phyloP scores from a whole-genome alignment of 2,888 invertebrate species.

The Thymelicus lineola region DNA sequence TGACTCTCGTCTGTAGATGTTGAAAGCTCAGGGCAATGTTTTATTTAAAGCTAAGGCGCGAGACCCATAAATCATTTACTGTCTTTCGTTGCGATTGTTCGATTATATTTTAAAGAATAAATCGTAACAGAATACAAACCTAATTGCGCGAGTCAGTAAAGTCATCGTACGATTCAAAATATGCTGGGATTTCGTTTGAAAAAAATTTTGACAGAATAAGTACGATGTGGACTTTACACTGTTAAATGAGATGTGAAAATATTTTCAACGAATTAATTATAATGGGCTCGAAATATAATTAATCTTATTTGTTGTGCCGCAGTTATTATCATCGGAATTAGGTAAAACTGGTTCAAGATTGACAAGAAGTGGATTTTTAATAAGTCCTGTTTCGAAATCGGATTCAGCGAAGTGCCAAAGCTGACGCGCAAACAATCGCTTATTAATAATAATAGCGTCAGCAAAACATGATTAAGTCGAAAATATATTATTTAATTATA shows the following conservation, averaged over 20 bases:
- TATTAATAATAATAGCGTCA: constrained; percentile 63
- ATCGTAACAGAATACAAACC: constrained; percentile 65
- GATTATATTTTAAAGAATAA: constrained; percentile 71
- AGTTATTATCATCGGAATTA: constrained; percentile 75
- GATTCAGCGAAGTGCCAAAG: constrained; percentile 80
- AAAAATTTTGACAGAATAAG: constrained; percentile 42
- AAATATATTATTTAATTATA: constrained; percentile 35
- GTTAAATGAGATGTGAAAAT: constrained; percentile 48
- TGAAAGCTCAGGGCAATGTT: constrained; percentile 82
- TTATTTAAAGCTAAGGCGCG: constrained; percentile 79
- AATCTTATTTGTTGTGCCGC: constrained; percentile 70
- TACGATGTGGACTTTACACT: constrained; percentile 40
- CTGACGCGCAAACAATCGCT: constrained; percentile 77
- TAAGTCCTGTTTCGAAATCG: constrained; percentile 58
- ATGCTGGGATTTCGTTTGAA: constrained; percentile 31
- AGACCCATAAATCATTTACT: constrained; percentile 74
- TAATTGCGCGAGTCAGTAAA: constrained; percentile 65
- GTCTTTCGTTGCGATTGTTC: constrained; percentile 75
- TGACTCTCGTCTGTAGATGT: constrained; percentile 78
- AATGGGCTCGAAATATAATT: constrained; percentile 61
- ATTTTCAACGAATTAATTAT: constrained; percentile 62
- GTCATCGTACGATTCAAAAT: constrained; percentile 45
- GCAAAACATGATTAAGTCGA: constrained; percentile 65
- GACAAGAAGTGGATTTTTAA: constrained; percentile 59
- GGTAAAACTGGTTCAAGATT: constrained; percentile 65